phyloP scores from a whole-genome alignment of 2,888 invertebrate species.

The Sturmia bella region DNA sequence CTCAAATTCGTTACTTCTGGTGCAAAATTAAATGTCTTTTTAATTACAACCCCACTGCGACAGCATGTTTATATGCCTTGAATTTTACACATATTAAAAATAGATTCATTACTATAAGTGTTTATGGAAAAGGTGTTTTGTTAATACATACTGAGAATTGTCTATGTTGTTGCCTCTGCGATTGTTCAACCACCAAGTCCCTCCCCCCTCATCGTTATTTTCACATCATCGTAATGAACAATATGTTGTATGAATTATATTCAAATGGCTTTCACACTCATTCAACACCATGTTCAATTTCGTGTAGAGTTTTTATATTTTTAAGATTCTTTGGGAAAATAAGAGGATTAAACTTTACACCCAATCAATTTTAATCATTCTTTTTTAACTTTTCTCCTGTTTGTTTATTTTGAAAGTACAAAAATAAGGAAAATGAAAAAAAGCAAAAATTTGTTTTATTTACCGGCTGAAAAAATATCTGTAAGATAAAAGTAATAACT shows the following conservation, averaged over 20 bases:
- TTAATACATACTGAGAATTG: constrained; percentile 26
- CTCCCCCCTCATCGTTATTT: not conserved
- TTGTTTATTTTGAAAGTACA: constrained; percentile 16
- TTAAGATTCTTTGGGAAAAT: constrained; percentile 47
- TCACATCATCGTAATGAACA: constrained; percentile 22
- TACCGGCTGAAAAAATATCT: constrained; percentile 33
- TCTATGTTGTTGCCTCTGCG: not conserved
- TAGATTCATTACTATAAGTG: constrained; percentile 6
- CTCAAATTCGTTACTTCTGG: no score
- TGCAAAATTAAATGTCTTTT: no score
- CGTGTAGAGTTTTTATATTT: constrained; percentile 55
- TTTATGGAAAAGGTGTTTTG: constrained; percentile 37
- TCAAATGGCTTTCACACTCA: constrained; percentile 42
- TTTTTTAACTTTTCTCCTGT: not conserved
- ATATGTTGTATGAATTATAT: constrained; percentile 42
- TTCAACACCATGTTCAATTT: constrained; percentile 41
- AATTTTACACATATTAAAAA: not conserved
- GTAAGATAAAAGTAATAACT: constrained; percentile 6
- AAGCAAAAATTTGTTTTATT: constrained; percentile 12
- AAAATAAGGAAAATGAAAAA: constrained; percentile 3
- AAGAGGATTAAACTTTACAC: constrained; percentile 63
- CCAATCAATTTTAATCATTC: constrained; percentile 54
- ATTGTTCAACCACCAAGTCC: not conserved
- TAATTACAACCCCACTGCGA: no score
- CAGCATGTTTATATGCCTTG: no score